Evolutionary conservation across 92 coral and sea anemone genomes (phyloP).

Genomic region (Epizoanthus rinbou): DNA sequence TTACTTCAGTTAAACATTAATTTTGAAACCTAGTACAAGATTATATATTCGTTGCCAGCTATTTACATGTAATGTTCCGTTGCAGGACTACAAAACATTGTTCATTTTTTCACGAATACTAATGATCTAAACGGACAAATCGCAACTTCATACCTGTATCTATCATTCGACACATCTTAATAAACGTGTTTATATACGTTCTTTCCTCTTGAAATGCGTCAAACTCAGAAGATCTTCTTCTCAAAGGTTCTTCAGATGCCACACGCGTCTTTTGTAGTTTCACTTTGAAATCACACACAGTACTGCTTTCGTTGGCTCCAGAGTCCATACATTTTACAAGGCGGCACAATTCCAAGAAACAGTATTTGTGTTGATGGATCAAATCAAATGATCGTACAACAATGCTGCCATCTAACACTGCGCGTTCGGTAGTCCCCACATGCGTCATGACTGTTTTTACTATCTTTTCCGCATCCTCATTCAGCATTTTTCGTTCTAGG

Average conservation of each 20-base stretch:
- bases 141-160: conserved; percentile 34
- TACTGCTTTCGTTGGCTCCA: not conserved
- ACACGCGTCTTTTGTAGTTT: not conserved
- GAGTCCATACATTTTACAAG: conserved; percentile 38
- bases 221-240: not conserved
- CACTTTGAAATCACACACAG: not conserved
- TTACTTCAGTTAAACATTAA: too few species aligned
- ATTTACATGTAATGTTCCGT: too few species aligned
- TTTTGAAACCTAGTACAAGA: too few species aligned
- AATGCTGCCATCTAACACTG: conserved; percentile 22
- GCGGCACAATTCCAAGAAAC: conserved; percentile 29
- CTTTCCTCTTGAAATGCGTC: conserved; percentile 19
- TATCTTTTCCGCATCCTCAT: conserved; percentile 30
- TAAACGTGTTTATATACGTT: not conserved
- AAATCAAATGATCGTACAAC: conserved; percentile 20
- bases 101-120: too few species aligned
- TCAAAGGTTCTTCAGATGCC: not conserved
- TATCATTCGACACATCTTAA: conserved; percentile 39
- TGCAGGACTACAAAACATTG: too few species aligned
- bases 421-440: conserved; percentile 4
- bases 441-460: conserved; percentile 21
- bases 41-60: too few species aligned
- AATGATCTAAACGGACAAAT: not conserved
- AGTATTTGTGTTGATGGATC: conserved; percentile 36
- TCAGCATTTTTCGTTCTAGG: conserved; percentile 11